Evolutionary conservation across 1,140 invertebrate genomes (phyloP).

Genomic region (Brachionus sp.): DNA sequence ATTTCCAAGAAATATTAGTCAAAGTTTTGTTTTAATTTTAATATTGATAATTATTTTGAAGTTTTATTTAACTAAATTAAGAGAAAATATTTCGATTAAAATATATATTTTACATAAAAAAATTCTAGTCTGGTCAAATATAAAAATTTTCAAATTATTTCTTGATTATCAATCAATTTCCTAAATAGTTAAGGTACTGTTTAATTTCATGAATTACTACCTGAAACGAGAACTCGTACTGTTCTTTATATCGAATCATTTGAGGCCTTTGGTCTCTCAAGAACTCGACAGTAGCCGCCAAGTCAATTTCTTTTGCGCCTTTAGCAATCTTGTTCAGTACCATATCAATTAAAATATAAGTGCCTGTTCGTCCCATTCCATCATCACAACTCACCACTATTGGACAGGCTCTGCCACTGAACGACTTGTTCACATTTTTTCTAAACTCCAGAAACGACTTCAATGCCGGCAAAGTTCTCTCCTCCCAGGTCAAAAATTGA

Average conservation of each 20-base stretch:
- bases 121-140: not conserved
- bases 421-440: slow-evolving; percentile 98
- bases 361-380: slow-evolving; percentile 89
- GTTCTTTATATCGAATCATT: slow-evolving; percentile 68
- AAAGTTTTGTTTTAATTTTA: not conserved
- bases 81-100: not conserved
- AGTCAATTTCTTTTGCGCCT: slow-evolving; percentile 95
- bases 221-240: slow-evolving; percentile 23
- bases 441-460: slow-evolving; percentile 94
- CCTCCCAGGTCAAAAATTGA: slow-evolving; percentile 95
- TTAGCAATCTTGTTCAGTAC: slow-evolving; percentile 95
- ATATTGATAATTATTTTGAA: not conserved
- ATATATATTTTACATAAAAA: slow-evolving; percentile 2
- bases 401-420: slow-evolving; percentile 92
- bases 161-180: not conserved
- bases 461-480: slow-evolving; percentile 79
- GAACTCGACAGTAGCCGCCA: slow-evolving; percentile 94
- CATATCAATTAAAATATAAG: slow-evolving; percentile 95
- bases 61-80: not conserved
- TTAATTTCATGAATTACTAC: slow-evolving; percentile 4
- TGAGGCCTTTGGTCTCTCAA: slow-evolving; percentile 87
- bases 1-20: not conserved
- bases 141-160: not conserved
- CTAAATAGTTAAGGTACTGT: not conserved
- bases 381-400: slow-evolving; percentile 97